These are phyloP conservation scores for Mesocentrotus franciscanus DNA, from an alignment of 53 echinoderm and acorn worm genomes.

Conservation along the genomic window DNA sequence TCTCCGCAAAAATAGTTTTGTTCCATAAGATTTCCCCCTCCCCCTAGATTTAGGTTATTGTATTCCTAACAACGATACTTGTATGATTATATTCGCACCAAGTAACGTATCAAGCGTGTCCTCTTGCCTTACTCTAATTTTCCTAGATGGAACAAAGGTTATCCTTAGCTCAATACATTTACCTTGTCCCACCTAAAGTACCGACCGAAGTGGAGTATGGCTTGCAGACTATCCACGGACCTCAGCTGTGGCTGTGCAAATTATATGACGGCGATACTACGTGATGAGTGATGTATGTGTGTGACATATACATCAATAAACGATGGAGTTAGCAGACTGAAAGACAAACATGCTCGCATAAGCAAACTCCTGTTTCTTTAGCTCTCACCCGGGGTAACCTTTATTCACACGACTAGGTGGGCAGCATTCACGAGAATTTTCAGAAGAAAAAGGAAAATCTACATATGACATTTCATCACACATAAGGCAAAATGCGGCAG, in stretches of 20 bases:
- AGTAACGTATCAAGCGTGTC: no score
- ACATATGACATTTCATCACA: neutral
- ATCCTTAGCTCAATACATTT: no score
- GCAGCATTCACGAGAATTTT: neutral
- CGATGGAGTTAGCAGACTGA: slow-evolving; percentile 16
- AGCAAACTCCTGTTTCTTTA: slow-evolving; percentile 34
- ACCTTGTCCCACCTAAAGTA: no score
- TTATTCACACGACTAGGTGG: neutral
- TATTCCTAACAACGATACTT: no score
- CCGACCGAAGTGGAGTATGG: neutral
- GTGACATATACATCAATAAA: slow-evolving; percentile 49
- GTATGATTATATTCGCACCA: no score
- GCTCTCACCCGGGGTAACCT: slow-evolving; percentile 18
- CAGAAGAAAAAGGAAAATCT: slow-evolving; percentile 2
- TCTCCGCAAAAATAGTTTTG: no score
- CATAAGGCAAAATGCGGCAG: neutral
- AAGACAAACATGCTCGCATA: slow-evolving; percentile 41
- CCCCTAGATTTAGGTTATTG: no score
- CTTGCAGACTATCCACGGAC: neutral
- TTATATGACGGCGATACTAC: neutral
- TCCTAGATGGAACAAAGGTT: no score
- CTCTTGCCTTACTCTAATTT: no score
- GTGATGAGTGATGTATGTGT: slow-evolving; percentile 39
- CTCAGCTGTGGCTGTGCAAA: neutral
- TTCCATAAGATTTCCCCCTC: no score